These are phyloP conservation scores for Ethmia dodecea DNA, from an alignment of 2,888 invertebrate species.

Conservation along the genomic window DNA sequence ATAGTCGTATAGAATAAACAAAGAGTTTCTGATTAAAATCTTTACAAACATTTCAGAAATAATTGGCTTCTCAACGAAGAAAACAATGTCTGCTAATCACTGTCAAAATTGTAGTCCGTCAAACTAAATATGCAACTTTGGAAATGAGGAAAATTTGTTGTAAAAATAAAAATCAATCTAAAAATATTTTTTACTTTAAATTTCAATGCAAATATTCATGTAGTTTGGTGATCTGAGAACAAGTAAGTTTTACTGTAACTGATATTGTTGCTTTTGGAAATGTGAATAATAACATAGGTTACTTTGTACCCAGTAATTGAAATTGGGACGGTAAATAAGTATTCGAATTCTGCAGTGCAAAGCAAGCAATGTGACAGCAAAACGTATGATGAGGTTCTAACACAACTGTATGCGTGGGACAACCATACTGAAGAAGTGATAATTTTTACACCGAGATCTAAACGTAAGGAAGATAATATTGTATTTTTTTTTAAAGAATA, in stretches of 20 bases:
- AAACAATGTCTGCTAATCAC: too few relatives aligned
- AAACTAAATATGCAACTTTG: constrained; percentile 10
- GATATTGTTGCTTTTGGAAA: not conserved
- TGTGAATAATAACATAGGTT: constrained; percentile 5
- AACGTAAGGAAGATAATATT: not conserved
- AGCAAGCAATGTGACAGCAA: constrained; percentile 7
- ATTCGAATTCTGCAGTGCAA: constrained; percentile 11
- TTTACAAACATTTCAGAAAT: too few relatives aligned
- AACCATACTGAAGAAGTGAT: not conserved
- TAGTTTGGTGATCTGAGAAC: constrained; percentile 1
- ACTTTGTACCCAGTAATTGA: constrained; percentile 7
- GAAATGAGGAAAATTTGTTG: constrained; percentile 3
- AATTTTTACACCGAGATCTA: not conserved
- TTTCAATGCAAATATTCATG: constrained; percentile 2
- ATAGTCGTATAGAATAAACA: not conserved
- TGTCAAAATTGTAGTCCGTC: too few relatives aligned
- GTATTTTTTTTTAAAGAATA: too few relatives aligned
- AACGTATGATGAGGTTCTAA: constrained; percentile 5
- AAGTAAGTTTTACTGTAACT: constrained; percentile 5
- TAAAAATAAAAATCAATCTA: constrained; percentile 1
- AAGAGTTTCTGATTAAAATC: too few relatives aligned
- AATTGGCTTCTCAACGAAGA: too few relatives aligned
- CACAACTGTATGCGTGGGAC: constrained; percentile 1
- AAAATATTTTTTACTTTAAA: not conserved
- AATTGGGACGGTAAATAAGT: constrained; percentile 6